These are phyloP conservation scores for Conus ventricosus DNA, from an alignment of 1,140 invertebrate species.

Conservation along the genomic window DNA sequence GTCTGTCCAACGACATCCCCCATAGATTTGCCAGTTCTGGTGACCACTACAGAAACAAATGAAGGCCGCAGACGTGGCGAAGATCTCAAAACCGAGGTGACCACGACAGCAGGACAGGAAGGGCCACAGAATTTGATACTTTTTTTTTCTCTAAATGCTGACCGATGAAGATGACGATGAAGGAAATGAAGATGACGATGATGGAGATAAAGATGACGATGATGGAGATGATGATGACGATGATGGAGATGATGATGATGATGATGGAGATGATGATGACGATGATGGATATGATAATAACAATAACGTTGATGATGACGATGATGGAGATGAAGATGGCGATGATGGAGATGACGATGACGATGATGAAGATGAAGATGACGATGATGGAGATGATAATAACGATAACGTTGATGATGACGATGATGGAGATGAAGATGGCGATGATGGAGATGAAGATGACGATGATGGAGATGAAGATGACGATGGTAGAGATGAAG, in stretches of 20 bases:
- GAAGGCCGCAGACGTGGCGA: no score
- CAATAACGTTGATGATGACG: no score
- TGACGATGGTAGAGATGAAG: neutral
- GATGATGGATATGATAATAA: neutral
- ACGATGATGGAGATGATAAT: neutral
- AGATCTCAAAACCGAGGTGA: no score
- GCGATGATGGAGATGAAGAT: neutral
- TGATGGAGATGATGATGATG: neutral
- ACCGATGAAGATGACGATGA: neutral
- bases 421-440: neutral
- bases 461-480: neutral
- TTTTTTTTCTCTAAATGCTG: no score
- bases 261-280: neutral
- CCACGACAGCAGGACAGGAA: no score
- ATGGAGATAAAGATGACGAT: neutral
- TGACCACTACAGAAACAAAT: no score
- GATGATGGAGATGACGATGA: neutral
- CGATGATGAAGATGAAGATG: neutral
- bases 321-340: neutral
- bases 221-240: neutral
- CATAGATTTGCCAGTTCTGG: no score
- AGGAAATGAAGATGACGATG: neutral
- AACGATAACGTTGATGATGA: no score
- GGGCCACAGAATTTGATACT: no score
- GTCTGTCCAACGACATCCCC: no score